A percentile compares a stretch with the other conserved stretches of the same genome.
Evolutionary conservation across 2,888 invertebrate genomes (phyloP).

Genomic region (Apodemia hepburni): DNA sequence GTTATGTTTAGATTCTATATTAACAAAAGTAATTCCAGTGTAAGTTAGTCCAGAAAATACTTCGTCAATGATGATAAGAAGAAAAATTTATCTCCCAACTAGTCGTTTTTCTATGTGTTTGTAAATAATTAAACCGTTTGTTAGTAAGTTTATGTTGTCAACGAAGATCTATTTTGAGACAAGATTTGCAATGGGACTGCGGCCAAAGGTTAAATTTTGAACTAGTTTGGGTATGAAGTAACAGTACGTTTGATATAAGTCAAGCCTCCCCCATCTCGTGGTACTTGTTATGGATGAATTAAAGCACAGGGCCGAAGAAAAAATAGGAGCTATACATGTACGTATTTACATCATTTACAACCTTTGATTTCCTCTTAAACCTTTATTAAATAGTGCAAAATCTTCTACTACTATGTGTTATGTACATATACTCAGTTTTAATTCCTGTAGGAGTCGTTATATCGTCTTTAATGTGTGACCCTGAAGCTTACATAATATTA

Average conservation of each 20-base stretch:
- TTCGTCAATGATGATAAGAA: not conserved
- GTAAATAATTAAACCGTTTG: not conserved
- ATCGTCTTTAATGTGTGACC: conserved; percentile 20
- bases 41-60: conserved; percentile 16
- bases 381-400: conserved; percentile 29
- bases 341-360: conserved; percentile 47
- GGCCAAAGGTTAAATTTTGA: conserved; percentile 67
- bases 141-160: conserved; percentile 22
- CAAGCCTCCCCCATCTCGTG: conserved; percentile 43
- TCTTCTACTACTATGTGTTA: not conserved
- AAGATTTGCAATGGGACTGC: conserved; percentile 62
- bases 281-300: conserved; percentile 68
- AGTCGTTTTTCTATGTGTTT: conserved; percentile 12
- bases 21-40: conserved; percentile 5
- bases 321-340: conserved; percentile 71
- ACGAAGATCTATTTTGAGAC: conserved; percentile 66
- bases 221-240: conserved; percentile 58
- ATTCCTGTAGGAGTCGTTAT: not conserved
- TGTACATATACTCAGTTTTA: not conserved
- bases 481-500: conserved; percentile 51
- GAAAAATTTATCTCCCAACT: conserved; percentile 1
- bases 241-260: conserved; percentile 49
- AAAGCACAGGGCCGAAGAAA: conserved; percentile 67
- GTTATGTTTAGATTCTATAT: conserved; percentile 27
- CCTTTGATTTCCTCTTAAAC: conserved; percentile 51